phyloP scores from a whole-genome alignment of 2,113 vertebrate species.

The Crotalus viridis region DNA sequence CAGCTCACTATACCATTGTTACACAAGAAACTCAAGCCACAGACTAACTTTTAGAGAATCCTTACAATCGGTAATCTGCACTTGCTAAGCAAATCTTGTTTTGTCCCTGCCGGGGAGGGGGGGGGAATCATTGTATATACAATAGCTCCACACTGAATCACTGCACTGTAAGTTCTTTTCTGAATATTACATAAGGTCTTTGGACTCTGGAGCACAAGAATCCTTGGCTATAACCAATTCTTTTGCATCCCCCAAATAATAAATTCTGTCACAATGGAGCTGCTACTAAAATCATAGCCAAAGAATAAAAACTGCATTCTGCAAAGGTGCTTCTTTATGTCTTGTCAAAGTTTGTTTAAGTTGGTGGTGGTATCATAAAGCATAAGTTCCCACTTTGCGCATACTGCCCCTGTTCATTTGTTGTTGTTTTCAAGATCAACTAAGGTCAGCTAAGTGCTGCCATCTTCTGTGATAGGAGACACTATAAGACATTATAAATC shows the following conservation, averaged over 20 bases:
- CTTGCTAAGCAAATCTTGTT: not conserved
- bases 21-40: not conserved
- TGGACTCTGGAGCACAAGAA: conserved; percentile 44
- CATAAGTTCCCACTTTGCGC: not conserved
- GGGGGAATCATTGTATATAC: conserved; percentile 39
- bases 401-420: not conserved
- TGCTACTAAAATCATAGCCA: not conserved
- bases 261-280: conserved; percentile 25
- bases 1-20: not conserved
- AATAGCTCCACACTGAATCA: conserved; percentile 49
- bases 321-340: not conserved
- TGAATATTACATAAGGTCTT: conserved; percentile 56
- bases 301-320: not conserved
- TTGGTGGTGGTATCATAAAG: not conserved
- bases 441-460: not conserved
- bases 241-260: conserved; percentile 39
- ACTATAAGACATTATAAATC: not conserved
- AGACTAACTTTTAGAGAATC: conserved; percentile 24
- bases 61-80: conserved; percentile 7
- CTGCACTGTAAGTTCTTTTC: conserved; percentile 31
- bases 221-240: conserved; percentile 30
- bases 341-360: not conserved
- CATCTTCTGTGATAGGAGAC: not conserved
- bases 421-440: not conserved
- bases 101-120: not conserved